These are phyloP conservation scores for Catalaphyllia jardinei DNA, from an alignment of 64 coral and sea anemone species.

Conservation along the genomic window DNA sequence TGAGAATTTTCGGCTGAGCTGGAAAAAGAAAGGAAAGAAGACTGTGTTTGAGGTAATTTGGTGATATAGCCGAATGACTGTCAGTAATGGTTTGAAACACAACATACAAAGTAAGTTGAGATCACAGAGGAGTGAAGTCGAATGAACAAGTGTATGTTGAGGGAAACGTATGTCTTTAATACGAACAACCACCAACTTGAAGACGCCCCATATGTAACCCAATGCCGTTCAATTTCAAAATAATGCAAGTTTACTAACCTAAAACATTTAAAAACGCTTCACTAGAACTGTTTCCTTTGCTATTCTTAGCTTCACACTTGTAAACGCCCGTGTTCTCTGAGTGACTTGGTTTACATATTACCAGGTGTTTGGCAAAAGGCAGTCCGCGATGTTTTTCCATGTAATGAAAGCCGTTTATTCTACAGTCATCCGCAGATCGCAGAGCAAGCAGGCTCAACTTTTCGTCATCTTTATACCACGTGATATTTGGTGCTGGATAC, in stretches of 20 bases:
- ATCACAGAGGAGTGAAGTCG: too few relatives aligned
- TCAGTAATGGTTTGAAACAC: too few relatives aligned
- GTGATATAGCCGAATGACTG: too few relatives aligned
- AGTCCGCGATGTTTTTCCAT: background rate
- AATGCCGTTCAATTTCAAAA: too few relatives aligned
- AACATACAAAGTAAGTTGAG: too few relatives aligned
- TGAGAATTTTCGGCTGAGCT: slow-evolving; percentile 21
- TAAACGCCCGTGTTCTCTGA: slow-evolving; percentile 43
- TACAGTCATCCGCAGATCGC: slow-evolving; percentile 43
- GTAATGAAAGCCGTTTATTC: slow-evolving; percentile 51
- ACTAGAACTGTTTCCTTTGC: background rate
- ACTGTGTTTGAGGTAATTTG: background rate
- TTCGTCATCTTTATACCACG: slow-evolving; percentile 61
- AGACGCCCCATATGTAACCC: background rate
- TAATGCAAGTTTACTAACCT: slow-evolving; percentile 26
- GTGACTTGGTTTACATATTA: slow-evolving; percentile 57
- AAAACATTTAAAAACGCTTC: slow-evolving; percentile 51
- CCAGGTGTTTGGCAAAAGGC: background rate
- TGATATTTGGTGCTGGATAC: slow-evolving; percentile 63
- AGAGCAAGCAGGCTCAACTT: slow-evolving; percentile 34
- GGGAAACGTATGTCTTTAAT: background rate
- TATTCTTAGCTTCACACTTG: slow-evolving; percentile 52
- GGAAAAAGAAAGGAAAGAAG: background rate
- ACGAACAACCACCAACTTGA: background rate
- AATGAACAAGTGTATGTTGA: too few relatives aligned